Evolutionary conservation across 2,113 vertebrate genomes (phyloP).

Genomic region (Syngnathoides biaculeatus): DNA sequence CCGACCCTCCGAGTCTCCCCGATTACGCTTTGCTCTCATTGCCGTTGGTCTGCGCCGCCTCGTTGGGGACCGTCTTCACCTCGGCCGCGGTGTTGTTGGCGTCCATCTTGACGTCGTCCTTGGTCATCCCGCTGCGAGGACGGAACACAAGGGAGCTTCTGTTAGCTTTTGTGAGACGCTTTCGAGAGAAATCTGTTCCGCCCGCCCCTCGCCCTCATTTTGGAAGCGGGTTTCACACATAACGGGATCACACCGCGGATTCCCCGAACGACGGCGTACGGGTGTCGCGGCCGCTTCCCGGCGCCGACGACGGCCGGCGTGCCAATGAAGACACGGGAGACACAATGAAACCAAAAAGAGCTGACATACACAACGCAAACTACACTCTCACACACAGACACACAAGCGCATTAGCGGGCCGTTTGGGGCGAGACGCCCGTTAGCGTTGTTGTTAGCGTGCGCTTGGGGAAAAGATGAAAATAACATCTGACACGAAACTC

Average conservation of each 20-base stretch:
- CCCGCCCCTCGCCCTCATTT: neutral
- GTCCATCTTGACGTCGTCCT: slow-evolving; percentile 76
- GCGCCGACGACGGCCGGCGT: slow-evolving; percentile 57
- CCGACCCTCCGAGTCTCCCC: slow-evolving; percentile 8
- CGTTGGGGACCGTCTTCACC: slow-evolving; percentile 91
- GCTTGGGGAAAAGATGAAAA: slow-evolving; percentile 4
- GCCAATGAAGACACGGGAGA: slow-evolving; percentile 53
- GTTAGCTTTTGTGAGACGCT: slow-evolving; percentile 41
- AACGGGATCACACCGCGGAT: slow-evolving; percentile 62
- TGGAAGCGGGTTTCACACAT: slow-evolving; percentile 74
- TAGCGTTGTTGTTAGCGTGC: slow-evolving; percentile 14
- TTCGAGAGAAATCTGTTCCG: slow-evolving; percentile 59
- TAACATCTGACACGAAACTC: neutral
- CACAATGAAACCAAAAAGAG: slow-evolving; percentile 43
- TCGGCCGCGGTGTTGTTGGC: slow-evolving; percentile 75
- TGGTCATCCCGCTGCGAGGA: slow-evolving; percentile 75
- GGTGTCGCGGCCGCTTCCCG: slow-evolving; percentile 60
- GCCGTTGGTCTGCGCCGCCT: slow-evolving; percentile 90
- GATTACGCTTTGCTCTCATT: slow-evolving; percentile 97
- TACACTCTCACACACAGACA: slow-evolving; percentile 44
- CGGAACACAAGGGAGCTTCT: slow-evolving; percentile 13
- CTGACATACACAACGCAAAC: slow-evolving; percentile 47
- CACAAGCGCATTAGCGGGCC: slow-evolving; percentile 44
- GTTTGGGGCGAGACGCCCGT: slow-evolving; percentile 47
- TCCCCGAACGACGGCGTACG: slow-evolving; percentile 53